Percentiles rank a stretch among this genome's conserved stretches.
Conservation (phyloP, 2,113 vertebrate species). For the Epinephelus fuscoguttatus region DNA sequence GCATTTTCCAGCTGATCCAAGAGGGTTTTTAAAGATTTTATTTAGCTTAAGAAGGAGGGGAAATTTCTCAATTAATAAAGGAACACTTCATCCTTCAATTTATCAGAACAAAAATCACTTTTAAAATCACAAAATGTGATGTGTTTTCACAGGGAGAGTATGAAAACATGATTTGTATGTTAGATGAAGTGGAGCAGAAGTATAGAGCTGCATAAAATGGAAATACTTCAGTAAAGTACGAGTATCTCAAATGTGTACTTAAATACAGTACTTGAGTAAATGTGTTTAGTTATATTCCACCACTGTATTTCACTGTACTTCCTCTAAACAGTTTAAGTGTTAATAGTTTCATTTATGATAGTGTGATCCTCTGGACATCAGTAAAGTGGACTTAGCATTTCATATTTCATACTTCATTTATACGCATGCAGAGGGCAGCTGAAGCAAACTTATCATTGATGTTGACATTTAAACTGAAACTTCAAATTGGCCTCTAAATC, state of each 20-base stretch:
- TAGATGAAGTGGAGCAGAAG: not conserved
- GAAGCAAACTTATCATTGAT: constrained; percentile 40
- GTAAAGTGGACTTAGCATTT: not conserved
- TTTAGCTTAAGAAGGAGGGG: too few species aligned
- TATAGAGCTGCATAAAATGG: not conserved
- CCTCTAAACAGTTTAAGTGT: not conserved
- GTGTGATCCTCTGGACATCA: not conserved
- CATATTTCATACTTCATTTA: constrained; percentile 9
- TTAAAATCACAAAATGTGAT: too few species aligned
- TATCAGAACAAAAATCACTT: not conserved
- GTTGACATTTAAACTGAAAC: constrained; percentile 69
- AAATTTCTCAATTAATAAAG: not conserved
- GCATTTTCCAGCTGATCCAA: too few species aligned
- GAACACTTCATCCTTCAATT: not conserved
- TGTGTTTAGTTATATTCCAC: not conserved
- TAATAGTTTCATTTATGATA: not conserved
- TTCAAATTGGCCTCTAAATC: constrained; percentile 80
- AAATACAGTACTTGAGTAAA: not conserved
- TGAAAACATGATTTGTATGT: not conserved
- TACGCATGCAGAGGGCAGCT: not conserved
- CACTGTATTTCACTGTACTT: not conserved
- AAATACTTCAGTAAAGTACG: not conserved
- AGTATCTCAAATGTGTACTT: too few species aligned
- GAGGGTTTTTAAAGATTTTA: too few species aligned
- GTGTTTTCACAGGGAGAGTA: too few species aligned